These are phyloP conservation scores for Melipona quadrifasciata DNA, from an alignment of 1,140 invertebrate genomes.

Conservation along the genomic window DNA sequence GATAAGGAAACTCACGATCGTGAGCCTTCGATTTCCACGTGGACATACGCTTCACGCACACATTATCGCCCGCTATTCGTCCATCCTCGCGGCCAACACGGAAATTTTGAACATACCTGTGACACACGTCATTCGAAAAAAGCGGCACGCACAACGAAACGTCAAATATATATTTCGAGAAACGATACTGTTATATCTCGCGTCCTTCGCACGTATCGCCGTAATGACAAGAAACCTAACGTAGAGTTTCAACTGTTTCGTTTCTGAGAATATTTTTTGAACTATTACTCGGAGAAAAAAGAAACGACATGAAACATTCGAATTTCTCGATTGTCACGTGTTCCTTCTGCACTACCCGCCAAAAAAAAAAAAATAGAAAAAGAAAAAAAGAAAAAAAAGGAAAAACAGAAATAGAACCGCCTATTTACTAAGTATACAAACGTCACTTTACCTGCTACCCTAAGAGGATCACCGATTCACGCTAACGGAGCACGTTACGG, in stretches of 20 bases:
- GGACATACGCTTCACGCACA: slow-evolving; percentile 43
- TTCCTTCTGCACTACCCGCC: slow-evolving; percentile 13
- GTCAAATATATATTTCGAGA: neutral
- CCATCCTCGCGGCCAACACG: neutral
- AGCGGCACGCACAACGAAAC: neutral
- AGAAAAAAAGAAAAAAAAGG: too few relatives aligned
- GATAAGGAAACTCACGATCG: slow-evolving; percentile 57
- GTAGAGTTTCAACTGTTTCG: neutral
- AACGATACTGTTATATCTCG: slow-evolving; percentile 11
- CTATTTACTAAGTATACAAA: neutral
- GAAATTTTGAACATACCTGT: neutral
- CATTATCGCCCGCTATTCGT: neutral
- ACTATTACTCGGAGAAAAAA: too few relatives aligned
- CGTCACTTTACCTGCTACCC: slow-evolving; percentile 36
- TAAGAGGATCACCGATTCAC: slow-evolving; percentile 18
- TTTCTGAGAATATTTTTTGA: neutral
- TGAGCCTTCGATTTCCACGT: slow-evolving; percentile 59
- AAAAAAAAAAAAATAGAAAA: neutral
- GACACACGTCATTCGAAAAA: neutral
- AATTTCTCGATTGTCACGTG: slow-evolving; percentile 27
- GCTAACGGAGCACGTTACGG: neutral
- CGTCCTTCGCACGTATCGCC: slow-evolving; percentile 25
- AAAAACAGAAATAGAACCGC: neutral
- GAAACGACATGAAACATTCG: neutral
- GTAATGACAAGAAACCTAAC: slow-evolving; percentile 27